phyloP scores from a whole-genome alignment of 1,140 invertebrate species.

The Drosophila auraria region DNA sequence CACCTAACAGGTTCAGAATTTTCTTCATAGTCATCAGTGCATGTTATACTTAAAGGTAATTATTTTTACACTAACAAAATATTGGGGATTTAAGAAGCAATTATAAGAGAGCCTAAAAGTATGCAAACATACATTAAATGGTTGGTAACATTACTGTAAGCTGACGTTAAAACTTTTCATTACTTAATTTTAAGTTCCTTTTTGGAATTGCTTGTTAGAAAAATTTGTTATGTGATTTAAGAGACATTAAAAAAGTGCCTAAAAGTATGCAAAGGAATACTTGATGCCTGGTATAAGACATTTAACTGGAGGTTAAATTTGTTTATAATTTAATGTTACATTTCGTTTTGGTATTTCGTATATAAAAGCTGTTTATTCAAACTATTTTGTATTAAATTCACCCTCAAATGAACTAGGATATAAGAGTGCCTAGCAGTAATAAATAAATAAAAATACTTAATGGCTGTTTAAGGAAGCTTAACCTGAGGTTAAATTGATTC shows the following conservation, averaged over 20 bases:
- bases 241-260: background rate
- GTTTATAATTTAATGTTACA: background rate
- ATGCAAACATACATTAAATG: background rate
- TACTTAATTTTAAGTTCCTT: background rate
- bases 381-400: too few relatives aligned
- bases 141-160: background rate
- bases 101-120: background rate
- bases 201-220: background rate
- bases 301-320: background rate
- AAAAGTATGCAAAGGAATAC: background rate
- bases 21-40: background rate
- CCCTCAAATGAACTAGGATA: too few relatives aligned
- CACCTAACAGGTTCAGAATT: conserved; percentile 14
- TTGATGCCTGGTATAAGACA: background rate
- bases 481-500: too few relatives aligned
- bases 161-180: background rate
- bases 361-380: too few relatives aligned
- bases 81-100: background rate
- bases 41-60: background rate
- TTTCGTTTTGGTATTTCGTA: background rate
- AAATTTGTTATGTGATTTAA: background rate
- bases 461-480: too few relatives aligned
- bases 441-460: too few relatives aligned
- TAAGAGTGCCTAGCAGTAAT: too few relatives aligned
- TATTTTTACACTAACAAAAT: background rate